phyloP scores from a whole-genome alignment of 2,797 vertebrate genomes.

The Odontamblyopus lacepedii region DNA sequence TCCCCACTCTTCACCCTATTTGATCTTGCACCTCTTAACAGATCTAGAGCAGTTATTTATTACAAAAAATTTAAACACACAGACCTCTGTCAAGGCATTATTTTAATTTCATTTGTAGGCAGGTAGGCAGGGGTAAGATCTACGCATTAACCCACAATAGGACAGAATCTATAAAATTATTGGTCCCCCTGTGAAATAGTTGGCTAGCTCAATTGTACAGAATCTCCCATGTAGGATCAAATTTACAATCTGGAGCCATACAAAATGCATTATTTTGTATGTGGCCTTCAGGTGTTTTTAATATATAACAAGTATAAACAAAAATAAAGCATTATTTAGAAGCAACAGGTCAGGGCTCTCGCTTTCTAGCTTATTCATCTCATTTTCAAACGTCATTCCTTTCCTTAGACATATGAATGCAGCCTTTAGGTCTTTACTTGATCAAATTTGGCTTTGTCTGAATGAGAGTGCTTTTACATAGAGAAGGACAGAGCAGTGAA shows the following conservation, averaged over 20 bases:
- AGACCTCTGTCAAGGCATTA: neutral
- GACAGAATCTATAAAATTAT: no score
- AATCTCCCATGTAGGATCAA: neutral
- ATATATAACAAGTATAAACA: no score
- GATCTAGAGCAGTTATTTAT: no score
- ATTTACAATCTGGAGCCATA: neutral
- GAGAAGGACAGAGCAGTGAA: constrained; percentile 47
- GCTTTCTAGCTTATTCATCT: neutral
- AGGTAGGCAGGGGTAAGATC: no score
- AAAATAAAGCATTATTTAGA: no score
- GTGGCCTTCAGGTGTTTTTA: no score
- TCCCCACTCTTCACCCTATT: neutral
- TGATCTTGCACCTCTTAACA: neutral
- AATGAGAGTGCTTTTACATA: constrained; percentile 31
- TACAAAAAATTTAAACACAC: neutral
- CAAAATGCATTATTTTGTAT: neutral
- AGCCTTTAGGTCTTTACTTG: constrained; percentile 12
- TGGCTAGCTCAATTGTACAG: no score
- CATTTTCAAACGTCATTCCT: neutral
- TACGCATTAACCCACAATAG: no score
- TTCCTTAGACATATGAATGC: neutral
- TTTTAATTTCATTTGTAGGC: no score
- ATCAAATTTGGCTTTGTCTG: constrained; percentile 35
- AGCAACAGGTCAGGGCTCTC: neutral
- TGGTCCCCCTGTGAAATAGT: no score